Percentiles rank a stretch among this genome's conserved stretches.
phyloP scores from a whole-genome alignment of 2,888 invertebrate genomes.

The Drosophila planitibia region DNA sequence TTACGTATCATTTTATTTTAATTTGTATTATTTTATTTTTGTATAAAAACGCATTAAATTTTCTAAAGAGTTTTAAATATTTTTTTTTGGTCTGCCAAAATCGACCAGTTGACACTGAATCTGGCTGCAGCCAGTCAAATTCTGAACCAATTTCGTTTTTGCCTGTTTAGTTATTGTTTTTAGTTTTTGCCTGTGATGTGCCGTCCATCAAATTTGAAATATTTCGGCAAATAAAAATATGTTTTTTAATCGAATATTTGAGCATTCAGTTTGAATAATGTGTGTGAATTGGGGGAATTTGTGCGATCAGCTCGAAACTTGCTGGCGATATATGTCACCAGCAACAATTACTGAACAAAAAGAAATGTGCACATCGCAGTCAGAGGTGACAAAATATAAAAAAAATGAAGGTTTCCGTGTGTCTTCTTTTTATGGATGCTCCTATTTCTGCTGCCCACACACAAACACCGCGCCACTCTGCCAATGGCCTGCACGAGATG shows the following conservation, averaged over 20 bases:
- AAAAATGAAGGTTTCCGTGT: slow-evolving; percentile 30
- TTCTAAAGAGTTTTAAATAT: neutral
- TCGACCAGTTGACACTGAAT: neutral
- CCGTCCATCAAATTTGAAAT: slow-evolving; percentile 9
- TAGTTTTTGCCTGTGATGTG: neutral
- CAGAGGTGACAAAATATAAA: slow-evolving; percentile 26
- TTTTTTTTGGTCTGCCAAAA: neutral
- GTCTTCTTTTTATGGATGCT: slow-evolving; percentile 3
- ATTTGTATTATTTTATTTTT: neutral
- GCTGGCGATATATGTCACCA: slow-evolving; percentile 39
- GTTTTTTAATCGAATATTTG: neutral
- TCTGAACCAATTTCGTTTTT: neutral
- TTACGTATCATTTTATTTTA: too few species aligned
- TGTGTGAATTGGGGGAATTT: neutral
- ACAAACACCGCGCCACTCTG: neutral
- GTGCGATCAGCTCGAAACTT: slow-evolving; percentile 6
- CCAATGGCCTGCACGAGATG: neutral
- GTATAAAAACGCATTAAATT: neutral
- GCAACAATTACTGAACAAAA: slow-evolving; percentile 20
- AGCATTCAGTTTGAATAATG: slow-evolving; percentile 13
- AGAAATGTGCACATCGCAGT: slow-evolving; percentile 2
- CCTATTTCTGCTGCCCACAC: neutral
- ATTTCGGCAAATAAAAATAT: neutral
- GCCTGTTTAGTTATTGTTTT: neutral
- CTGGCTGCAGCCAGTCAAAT: neutral